Evolutionary conservation across 2,113 vertebrate genomes (phyloP).

Genomic region (Tetraodon nigroviridis): DNA sequence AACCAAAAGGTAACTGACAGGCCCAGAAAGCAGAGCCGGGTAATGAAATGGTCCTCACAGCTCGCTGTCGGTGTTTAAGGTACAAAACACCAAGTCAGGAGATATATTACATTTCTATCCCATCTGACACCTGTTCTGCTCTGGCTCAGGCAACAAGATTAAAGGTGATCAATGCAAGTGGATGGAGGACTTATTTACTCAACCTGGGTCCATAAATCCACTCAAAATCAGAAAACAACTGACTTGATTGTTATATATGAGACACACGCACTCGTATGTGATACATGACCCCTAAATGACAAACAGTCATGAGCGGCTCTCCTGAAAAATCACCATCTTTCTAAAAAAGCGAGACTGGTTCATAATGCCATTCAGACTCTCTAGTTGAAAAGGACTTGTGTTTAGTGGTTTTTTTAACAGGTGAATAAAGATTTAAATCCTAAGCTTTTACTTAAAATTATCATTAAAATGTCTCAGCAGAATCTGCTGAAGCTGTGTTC

Average conservation of each 20-base stretch:
- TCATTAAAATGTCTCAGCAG: no score
- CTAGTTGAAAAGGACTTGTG: conserved; percentile 13
- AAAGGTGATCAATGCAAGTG: conserved; percentile 35
- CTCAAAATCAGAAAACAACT: conserved; percentile 40
- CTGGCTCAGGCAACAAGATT: conserved; percentile 39
- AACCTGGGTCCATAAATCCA: conserved; percentile 31
- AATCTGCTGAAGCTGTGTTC: no score
- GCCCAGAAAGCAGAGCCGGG: conserved; percentile 22
- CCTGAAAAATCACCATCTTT: conserved; percentile 39
- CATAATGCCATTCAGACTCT: conserved; percentile 53
- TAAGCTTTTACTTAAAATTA: conserved; percentile 3
- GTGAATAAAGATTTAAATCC: conserved; percentile 4
- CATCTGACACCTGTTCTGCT: conserved; percentile 58
- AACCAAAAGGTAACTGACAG: conserved; percentile 27
- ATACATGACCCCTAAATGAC: conserved; percentile 20
- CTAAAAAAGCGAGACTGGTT: conserved; percentile 32
- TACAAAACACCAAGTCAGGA: conserved; percentile 25
- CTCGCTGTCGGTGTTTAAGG: conserved; percentile 28
- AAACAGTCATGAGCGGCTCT: conserved; percentile 38
- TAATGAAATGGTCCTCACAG: conserved; percentile 41
- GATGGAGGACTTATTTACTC: conserved; percentile 57
- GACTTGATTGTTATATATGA: conserved; percentile 49
- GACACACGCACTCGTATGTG: conserved; percentile 2
- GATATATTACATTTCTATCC: conserved; percentile 68
- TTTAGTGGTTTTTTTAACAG: conserved; percentile 1